phyloP scores from a whole-genome alignment of 2,113 vertebrate genomes.

The Cairina moschata region DNA sequence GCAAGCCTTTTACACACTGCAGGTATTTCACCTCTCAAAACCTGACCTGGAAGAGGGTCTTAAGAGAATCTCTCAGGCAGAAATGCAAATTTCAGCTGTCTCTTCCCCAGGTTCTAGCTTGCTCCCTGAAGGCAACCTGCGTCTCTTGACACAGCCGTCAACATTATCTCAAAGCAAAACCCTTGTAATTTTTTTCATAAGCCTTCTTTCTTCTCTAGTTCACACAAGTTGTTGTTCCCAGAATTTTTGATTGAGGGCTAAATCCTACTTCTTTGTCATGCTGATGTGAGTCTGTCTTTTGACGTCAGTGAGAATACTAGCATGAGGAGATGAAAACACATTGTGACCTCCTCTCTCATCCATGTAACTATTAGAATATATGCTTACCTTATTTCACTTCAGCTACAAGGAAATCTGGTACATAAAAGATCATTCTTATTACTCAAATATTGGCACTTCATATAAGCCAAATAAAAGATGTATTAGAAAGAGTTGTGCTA shows the following conservation, averaged over 20 bases:
- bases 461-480: neutral
- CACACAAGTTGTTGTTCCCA: neutral
- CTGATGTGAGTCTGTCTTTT: neutral
- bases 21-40: neutral
- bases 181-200: neutral
- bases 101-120: too few relatives aligned
- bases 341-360: constrained; percentile 13
- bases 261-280: neutral
- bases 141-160: accelerated
- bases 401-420: neutral
- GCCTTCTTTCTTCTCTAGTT: neutral
- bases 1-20: neutral
- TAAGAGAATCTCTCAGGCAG: neutral
- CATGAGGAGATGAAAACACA: neutral
- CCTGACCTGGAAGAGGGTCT: neutral
- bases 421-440: constrained; percentile 29
- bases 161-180: neutral
- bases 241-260: neutral
- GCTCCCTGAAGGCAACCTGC: neutral
- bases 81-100: neutral
- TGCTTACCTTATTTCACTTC: constrained; percentile 9
- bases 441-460: constrained; percentile 29
- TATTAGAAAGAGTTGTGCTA: neutral
- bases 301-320: neutral
- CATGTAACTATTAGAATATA: neutral